phyloP scores from a whole-genome alignment of 2,797 vertebrate species.

The Chelon auratus region DNA sequence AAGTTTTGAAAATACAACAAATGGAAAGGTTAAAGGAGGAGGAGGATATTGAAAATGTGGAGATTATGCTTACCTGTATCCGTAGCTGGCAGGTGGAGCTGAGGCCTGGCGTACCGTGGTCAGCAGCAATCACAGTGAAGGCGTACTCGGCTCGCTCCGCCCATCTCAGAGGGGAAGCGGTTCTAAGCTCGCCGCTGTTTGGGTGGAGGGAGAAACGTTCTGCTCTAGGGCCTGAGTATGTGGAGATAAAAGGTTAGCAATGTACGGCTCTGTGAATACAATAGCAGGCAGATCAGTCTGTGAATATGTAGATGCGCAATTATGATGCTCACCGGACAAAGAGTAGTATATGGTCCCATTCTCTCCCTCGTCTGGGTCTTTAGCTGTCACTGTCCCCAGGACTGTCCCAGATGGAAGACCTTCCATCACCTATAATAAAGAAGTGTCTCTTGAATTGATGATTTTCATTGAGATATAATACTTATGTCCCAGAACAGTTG shows the following conservation, averaged over 20 bases:
- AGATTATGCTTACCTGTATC: slow-evolving; percentile 86
- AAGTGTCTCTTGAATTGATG: background rate
- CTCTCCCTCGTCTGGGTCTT: slow-evolving; percentile 95
- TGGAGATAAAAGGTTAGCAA: background rate
- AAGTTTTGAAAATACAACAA: slow-evolving; percentile 6
- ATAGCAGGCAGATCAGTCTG: background rate
- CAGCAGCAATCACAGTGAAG: slow-evolving; percentile 88
- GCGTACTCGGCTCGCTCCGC: slow-evolving; percentile 88
- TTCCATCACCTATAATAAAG: slow-evolving; percentile 88
- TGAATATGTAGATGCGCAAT: background rate
- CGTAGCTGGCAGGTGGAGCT: slow-evolving; percentile 87
- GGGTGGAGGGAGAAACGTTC: slow-evolving; percentile 92
- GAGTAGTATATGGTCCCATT: slow-evolving; percentile 94
- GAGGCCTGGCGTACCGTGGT: slow-evolving; percentile 86
- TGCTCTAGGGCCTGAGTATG: slow-evolving; percentile 85
- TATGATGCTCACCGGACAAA: slow-evolving; percentile 84
- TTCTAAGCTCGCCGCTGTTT: slow-evolving; percentile 89
- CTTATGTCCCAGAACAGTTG: background rate
- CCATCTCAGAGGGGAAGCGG: slow-evolving; percentile 84
- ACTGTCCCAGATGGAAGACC: slow-evolving; percentile 89
- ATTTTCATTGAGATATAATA: background rate
- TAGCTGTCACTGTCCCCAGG: slow-evolving; percentile 90
- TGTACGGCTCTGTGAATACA: background rate
- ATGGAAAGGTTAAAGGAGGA: background rate
- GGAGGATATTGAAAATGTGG: background rate